phyloP scores from a whole-genome alignment of 23 tunicate species.

The Halocynthia roretzi region DNA sequence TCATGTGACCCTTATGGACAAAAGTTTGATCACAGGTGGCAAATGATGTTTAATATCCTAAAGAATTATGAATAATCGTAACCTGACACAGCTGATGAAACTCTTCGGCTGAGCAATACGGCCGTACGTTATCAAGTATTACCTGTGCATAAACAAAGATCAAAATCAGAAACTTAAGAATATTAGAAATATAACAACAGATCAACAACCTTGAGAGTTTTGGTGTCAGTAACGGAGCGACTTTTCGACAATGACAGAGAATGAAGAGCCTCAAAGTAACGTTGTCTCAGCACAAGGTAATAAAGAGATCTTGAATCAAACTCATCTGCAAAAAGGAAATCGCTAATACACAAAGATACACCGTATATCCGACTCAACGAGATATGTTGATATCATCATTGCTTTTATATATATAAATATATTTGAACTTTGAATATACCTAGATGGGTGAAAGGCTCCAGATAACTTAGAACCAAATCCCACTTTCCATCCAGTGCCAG shows the following conservation, averaged over 20 bases:
- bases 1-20: not conserved
- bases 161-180: not conserved
- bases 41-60: too few species aligned
- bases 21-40: not conserved
- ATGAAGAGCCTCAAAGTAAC: constrained; percentile 7
- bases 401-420: too few species aligned
- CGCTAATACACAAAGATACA: not conserved
- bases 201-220: not conserved
- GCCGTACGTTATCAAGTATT: constrained; percentile 1
- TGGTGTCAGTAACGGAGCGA: not conserved
- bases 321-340: not conserved
- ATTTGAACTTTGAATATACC: not conserved
- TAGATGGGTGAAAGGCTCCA: constrained; percentile 22
- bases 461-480: constrained; percentile 13
- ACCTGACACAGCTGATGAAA: not conserved
- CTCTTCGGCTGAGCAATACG: constrained; percentile 14
- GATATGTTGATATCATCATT: too few species aligned
- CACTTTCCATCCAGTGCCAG: constrained; percentile 17
- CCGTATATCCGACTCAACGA: too few species aligned
- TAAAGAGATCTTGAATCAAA: not conserved
- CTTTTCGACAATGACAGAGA: not conserved
- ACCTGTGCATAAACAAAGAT: not conserved
- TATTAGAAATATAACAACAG: too few species aligned
- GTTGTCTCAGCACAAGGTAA: constrained; percentile 18
- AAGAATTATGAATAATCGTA: too few species aligned